Evolutionary conservation across 1,140 invertebrate genomes (phyloP), one percentile per base, ranked within the genome.

Genomic region (Polypedilum vanderplanki): DNA sequence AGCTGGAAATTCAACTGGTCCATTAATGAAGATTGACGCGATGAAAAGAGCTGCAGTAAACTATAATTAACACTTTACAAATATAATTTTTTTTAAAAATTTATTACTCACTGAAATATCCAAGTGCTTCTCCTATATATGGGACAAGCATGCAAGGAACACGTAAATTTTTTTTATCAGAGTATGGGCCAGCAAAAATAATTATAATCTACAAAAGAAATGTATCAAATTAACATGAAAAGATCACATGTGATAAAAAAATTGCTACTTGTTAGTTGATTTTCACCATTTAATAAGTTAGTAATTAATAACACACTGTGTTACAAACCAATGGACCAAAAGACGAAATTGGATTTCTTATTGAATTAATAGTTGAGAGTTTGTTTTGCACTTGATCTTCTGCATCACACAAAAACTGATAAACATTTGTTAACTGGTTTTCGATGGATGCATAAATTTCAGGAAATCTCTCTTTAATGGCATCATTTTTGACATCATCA

Each of bases 71-170:
- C 73, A 85, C 81, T 79, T 87, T 84, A 76, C 85, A 86, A 79
- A 84, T 86, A 77, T 81, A 86, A 81, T 85, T 83, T 46, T 83
- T 85, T 82, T 85, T 85, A 78, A 85, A 85, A 79, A 87, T 33
- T 85, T 82, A 77, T 64, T 20, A 79, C 46, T 80, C 40, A 57
- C 46, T 18, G 7, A 70, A 7, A 70, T 70, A 70, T 0, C 65
- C 65, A 20, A 70, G 17, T 1, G 86, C 83, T 77, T 89, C 87
- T 8, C 88, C 88, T 7, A 86, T 76, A 40, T 89, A 83, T 1
- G 88, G 88, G 24, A 88, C 76, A 7, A 90, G 77, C 78, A 90
- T 85, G 75, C 87, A 88, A 22, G 89, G 85, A 81, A 90, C 91
- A 57, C 88, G 78, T 76, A 87, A 86, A 75, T 88, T 87, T 73